Percentiles rank a stretch among this genome's conserved stretches.
phyloP scores from a whole-genome alignment of 1,140 invertebrate genomes.

The Megalonaias nervosa region DNA sequence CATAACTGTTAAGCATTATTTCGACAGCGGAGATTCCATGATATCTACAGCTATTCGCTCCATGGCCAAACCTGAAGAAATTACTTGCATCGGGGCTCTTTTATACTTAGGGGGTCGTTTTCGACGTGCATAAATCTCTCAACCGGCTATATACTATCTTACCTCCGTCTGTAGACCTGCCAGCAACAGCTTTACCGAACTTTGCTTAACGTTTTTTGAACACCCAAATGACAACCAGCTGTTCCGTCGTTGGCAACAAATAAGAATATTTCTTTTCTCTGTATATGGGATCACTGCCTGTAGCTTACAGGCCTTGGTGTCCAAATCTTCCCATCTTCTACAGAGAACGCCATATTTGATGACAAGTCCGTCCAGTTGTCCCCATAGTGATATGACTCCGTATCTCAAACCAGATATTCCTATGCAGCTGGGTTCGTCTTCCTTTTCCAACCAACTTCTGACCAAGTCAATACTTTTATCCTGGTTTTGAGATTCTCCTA shows the following conservation, averaged over 20 bases:
- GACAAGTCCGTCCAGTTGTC: too few relatives aligned
- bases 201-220: slow-evolving; percentile 9
- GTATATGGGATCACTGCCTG: slow-evolving; percentile 12
- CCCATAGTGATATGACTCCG: neutral
- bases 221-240: slow-evolving; percentile 11
- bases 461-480: neutral
- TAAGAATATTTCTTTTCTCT: slow-evolving; percentile 4
- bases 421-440: neutral
- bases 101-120: slow-evolving; percentile 2
- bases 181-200: slow-evolving; percentile 17
- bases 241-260: neutral
- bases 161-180: slow-evolving; percentile 26
- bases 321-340: too few relatives aligned
- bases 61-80: too few relatives aligned
- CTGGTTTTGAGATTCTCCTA: neutral
- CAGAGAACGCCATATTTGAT: too few relatives aligned
- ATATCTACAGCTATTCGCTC: too few relatives aligned
- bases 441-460: neutral
- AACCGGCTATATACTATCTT: slow-evolving; percentile 2
- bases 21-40: too few relatives aligned
- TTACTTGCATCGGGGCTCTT: slow-evolving; percentile 5
- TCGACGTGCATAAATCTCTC: slow-evolving; percentile 15
- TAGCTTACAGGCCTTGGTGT: neutral
- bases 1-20: too few relatives aligned
- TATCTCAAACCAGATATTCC: neutral